These are phyloP conservation scores for Mycalesis mineus DNA, from an alignment of 2,888 invertebrate species.

Conservation along the genomic window DNA sequence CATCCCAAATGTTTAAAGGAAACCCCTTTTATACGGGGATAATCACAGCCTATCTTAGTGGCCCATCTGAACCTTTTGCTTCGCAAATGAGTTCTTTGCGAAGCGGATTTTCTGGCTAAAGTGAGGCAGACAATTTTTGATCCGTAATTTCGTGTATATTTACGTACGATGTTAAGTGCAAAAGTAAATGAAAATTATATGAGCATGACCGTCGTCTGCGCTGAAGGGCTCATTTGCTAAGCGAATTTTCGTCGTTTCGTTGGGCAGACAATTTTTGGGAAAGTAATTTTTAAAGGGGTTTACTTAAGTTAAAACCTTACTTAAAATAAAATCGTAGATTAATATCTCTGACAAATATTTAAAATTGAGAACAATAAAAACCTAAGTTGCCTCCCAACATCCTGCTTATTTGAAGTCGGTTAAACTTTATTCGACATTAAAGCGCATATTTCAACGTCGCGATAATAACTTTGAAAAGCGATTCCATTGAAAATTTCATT, in stretches of 20 bases:
- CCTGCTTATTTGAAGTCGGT: no score
- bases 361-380: no score
- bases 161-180: background rate
- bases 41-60: slow-evolving; percentile 14
- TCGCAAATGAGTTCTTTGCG: background rate
- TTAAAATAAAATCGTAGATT: no score
- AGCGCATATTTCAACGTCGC: no score
- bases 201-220: background rate
- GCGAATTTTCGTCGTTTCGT: background rate
- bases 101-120: background rate
- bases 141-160: background rate
- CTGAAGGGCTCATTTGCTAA: background rate
- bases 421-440: no score
- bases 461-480: background rate
- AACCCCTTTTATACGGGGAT: slow-evolving; percentile 19
- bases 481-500: background rate
- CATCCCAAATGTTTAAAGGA: slow-evolving; percentile 3
- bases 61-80: slow-evolving; percentile 8
- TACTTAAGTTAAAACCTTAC: no score
- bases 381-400: no score
- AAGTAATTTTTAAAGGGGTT: no score
- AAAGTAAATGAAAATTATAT: background rate
- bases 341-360: no score
- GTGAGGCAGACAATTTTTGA: background rate
- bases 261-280: background rate